phyloP scores from a whole-genome alignment of 2,797 vertebrate species.

The Tapera naevia region DNA sequence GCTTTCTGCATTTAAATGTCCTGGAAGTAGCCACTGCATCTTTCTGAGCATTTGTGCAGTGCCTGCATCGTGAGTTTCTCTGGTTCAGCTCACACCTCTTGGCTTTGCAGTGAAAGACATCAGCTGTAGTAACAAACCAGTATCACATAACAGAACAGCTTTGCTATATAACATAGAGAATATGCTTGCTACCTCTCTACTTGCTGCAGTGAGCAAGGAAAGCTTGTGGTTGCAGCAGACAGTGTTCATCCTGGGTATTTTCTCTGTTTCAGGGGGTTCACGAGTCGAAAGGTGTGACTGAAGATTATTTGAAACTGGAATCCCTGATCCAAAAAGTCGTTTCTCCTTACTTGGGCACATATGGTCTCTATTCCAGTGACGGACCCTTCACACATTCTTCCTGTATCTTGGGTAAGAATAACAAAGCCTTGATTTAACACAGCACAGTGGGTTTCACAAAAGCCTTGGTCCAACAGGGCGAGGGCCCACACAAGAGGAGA shows the following conservation, averaged over 20 bases:
- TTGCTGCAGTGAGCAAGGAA: background rate
- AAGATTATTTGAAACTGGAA: constrained; percentile 93
- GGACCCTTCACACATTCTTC: constrained; percentile 83
- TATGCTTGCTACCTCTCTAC: background rate
- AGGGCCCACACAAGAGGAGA: background rate
- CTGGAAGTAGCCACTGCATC: background rate
- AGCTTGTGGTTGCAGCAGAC: background rate
- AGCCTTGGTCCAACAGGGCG: background rate
- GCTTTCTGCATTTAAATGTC: background rate
- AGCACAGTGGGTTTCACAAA: background rate
- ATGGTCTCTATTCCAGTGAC: constrained; percentile 87
- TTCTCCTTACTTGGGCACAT: constrained; percentile 92
- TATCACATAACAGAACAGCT: background rate
- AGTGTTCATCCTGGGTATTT: background rate
- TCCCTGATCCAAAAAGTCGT: constrained; percentile 92
- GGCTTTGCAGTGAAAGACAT: background rate
- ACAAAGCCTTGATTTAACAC: background rate
- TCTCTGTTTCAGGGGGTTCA: constrained; percentile 88
- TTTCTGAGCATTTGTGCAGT: background rate
- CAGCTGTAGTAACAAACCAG: background rate
- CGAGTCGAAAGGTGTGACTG: constrained; percentile 88
- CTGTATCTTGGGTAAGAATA: constrained; percentile 86
- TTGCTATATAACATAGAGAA: no score
- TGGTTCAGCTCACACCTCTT: background rate
- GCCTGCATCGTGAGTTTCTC: background rate